Base-by-base conservation (phyloP, 2,113 vertebrate species). In the Andinoacara biseriatus region DNA sequence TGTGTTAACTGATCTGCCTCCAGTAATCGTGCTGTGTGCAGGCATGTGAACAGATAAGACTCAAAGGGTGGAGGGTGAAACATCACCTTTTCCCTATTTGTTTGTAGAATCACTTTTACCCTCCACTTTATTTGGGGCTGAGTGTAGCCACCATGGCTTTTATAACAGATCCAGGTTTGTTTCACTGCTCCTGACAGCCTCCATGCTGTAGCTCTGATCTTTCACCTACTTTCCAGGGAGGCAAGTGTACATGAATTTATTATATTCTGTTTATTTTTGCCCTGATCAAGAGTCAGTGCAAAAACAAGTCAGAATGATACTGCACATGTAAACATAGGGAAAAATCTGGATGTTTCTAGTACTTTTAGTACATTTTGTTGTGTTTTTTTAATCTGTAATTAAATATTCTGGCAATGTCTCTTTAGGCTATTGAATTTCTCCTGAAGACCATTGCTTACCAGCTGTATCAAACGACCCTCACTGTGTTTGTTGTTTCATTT, bases 401-500 rank as follows among this genome's bases (percentile, higher is more conserved):
- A 60, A 60, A 33, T 57, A 65, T 56, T 56, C 26, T 26, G 38
- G 5, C 35, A 61, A 57, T 61, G 57, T 85, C 59, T 81, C 38
- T 60, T 62, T 75, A 56, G 56, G 56, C 76, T 74, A 35, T 63
- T 56, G 77, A 18, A 29, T 76, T 62, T 62, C 76, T 60, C 84
- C 56, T 81, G 38, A 58, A 52, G 24, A 76, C 72, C 86, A 61
- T 20, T 80, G 54, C 58, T 74, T 82, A 76, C 67, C 75, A 80
- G 69, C 43, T 87, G 49, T 63, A 86, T 84, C 57, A 88, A 85
- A 84, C 33, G 24, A 65, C 74, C 52, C 43, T 78, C 46, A 5
- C 63, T 38, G 74, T 86, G 78, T 90, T 90, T 91, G 83, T 90
- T 84, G 49, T 91, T 90, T 90, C 82, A 89, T 92, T 89, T 62